Evolutionary conservation across 2,113 vertebrate genomes (phyloP).

Genomic region (Syngnathus typhle): DNA sequence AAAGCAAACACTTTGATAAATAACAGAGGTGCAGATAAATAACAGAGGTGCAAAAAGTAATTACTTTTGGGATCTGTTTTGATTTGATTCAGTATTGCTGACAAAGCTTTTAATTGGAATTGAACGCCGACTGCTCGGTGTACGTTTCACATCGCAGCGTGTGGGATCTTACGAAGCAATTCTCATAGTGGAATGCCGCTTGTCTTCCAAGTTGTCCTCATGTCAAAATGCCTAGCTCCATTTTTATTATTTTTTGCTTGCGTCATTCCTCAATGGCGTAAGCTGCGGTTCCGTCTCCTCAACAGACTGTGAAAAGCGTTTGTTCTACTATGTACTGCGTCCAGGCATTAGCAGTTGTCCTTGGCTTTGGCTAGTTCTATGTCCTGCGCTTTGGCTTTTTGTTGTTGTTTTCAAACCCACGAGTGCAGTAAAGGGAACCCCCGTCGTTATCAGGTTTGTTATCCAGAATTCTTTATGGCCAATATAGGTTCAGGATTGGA

Average conservation of each 20-base stretch:
- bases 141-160: not conserved
- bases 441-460: conserved; percentile 34
- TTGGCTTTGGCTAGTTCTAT: conserved; percentile 40
- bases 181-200: not conserved
- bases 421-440: conserved; percentile 36
- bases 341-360: conserved; percentile 33
- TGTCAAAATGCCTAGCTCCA: not conserved
- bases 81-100: conserved; percentile 2
- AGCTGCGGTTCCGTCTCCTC: conserved; percentile 22
- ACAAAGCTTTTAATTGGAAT: not conserved
- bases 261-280: conserved; percentile 8
- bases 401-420: conserved; percentile 22
- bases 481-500: conserved; percentile 11
- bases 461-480: conserved; percentile 18
- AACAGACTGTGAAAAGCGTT: conserved; percentile 31
- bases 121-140: not conserved
- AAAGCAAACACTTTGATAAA: not conserved
- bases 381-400: conserved; percentile 14
- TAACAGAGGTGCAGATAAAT: not conserved
- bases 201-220: not conserved
- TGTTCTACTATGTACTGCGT: conserved; percentile 19
- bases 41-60: not conserved
- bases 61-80: not conserved
- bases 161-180: not conserved
- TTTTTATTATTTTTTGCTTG: too few species aligned